A percentile compares a stretch with the other conserved stretches of the same genome.
Evolutionary conservation across 2,888 invertebrate species (phyloP).

Genomic region (Hipparchia sbordonii): DNA sequence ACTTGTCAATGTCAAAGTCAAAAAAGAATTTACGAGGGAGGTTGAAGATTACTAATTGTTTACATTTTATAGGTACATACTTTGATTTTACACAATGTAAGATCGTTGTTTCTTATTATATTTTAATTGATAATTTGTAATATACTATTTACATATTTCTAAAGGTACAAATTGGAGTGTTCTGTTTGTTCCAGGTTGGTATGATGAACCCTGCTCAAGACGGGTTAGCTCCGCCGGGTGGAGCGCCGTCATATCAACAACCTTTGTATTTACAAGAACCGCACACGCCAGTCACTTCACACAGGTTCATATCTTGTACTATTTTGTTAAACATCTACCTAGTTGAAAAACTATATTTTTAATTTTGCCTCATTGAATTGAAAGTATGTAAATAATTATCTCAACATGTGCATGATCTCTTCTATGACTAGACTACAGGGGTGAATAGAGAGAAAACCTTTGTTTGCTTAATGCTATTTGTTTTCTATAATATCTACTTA

Average conservation of each 20-base stretch:
- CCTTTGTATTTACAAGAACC: slow-evolving; percentile 86
- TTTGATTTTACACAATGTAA: too few species aligned
- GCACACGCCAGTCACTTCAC: slow-evolving; percentile 75
- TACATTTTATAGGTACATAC: too few species aligned
- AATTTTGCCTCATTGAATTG: neutral
- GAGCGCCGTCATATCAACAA: slow-evolving; percentile 86
- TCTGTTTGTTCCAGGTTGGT: slow-evolving; percentile 65
- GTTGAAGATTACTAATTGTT: too few species aligned
- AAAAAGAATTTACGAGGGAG: too few species aligned
- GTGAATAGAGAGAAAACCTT: too few species aligned
- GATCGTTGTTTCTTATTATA: too few species aligned
- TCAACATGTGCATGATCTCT: too few species aligned
- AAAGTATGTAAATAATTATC: too few species aligned
- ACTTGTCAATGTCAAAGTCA: too few species aligned
- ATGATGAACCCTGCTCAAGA: slow-evolving; percentile 86
- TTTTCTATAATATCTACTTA: too few species aligned
- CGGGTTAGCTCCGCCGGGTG: slow-evolving; percentile 83
- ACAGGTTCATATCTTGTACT: slow-evolving; percentile 55
- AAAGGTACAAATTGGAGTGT: neutral
- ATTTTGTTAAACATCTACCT: neutral
- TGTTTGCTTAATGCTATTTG: too few species aligned
- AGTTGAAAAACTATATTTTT: neutral
- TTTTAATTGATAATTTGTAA: neutral
- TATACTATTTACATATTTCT: neutral
- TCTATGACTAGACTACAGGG: too few species aligned